phyloP scores from a whole-genome alignment of 2,797 vertebrate species.

The Oreochromis mossambicus region DNA sequence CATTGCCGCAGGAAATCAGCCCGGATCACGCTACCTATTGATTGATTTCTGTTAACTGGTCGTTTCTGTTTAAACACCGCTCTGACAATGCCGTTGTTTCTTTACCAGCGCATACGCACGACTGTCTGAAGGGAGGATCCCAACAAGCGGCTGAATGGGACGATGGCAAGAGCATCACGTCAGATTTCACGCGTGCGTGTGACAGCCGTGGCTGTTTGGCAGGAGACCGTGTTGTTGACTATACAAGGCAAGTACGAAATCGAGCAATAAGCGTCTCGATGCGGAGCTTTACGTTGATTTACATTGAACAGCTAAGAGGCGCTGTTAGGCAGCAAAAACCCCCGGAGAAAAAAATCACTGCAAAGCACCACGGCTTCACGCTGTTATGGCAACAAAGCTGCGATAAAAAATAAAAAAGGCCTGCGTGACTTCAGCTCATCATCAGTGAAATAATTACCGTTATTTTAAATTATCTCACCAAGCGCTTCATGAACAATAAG shows the following conservation, averaged over 20 bases:
- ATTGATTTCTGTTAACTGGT: constrained; percentile 31
- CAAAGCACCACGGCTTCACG: constrained; percentile 3
- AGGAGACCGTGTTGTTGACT: constrained; percentile 45
- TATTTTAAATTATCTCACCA: not conserved
- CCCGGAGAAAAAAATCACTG: not conserved
- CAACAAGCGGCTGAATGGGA: constrained; percentile 53
- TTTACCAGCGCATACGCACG: constrained; percentile 47
- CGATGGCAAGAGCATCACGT: constrained; percentile 58
- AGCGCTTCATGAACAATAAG: not conserved
- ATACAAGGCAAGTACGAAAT: constrained; percentile 22
- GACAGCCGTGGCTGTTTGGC: constrained; percentile 40
- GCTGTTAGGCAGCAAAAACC: not conserved
- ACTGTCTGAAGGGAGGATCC: constrained; percentile 72
- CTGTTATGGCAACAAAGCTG: constrained; percentile 35
- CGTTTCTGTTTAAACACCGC: constrained; percentile 4
- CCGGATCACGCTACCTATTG: constrained; percentile 48
- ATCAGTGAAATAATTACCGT: not conserved
- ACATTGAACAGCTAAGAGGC: not conserved
- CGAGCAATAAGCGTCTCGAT: not conserved
- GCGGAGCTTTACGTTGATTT: not conserved
- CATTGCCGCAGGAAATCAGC: constrained; percentile 64
- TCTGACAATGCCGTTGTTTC: constrained; percentile 34
- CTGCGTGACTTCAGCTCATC: not conserved
- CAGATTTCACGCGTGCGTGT: constrained; percentile 72
- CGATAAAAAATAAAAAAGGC: not conserved